Evolutionary conservation across 2,888 invertebrate species (phyloP).

Genomic region (Brachypterus glaber): DNA sequence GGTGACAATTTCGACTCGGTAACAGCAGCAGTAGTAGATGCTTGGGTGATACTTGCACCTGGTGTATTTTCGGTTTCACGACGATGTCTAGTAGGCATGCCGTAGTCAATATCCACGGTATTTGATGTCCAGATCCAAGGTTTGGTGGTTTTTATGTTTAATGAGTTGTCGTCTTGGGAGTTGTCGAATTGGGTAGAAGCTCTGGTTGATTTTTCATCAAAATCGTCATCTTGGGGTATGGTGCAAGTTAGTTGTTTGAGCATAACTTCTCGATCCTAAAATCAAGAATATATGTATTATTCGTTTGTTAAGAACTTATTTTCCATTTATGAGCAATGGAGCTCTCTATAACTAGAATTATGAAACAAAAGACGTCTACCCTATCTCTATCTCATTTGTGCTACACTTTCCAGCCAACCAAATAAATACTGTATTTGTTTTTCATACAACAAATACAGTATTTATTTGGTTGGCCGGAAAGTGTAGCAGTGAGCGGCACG

Average conservation of each 20-base stretch:
- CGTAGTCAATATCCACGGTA: conserved; percentile 37
- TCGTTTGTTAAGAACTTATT: too few species aligned
- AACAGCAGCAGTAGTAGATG: conserved; percentile 4
- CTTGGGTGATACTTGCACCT: conserved; percentile 28
- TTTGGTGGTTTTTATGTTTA: conserved; percentile 26
- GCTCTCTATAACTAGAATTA: too few species aligned
- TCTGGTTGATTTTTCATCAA: conserved; percentile 28
- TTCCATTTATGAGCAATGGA: too few species aligned
- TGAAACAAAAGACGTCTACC: too few species aligned
- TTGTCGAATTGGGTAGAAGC: conserved; percentile 6
- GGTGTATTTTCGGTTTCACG: conserved; percentile 39
- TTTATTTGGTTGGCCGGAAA: too few species aligned
- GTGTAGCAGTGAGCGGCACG: too few species aligned
- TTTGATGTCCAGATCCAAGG: conserved; percentile 39
- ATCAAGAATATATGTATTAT: conserved; percentile 3
- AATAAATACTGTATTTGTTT: too few species aligned
- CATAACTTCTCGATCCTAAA: conserved; percentile 53
- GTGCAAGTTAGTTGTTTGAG: conserved; percentile 50
- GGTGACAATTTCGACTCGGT: not conserved
- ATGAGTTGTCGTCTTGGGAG: conserved; percentile 17
- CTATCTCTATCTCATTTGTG: too few species aligned
- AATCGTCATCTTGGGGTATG: conserved; percentile 35
- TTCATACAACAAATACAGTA: too few species aligned
- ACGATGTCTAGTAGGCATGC: conserved; percentile 37
- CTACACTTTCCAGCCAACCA: too few species aligned